These are phyloP conservation scores for Diploscapter pachys DNA, from an alignment of 1,140 invertebrate genomes.

Conservation along the genomic window DNA sequence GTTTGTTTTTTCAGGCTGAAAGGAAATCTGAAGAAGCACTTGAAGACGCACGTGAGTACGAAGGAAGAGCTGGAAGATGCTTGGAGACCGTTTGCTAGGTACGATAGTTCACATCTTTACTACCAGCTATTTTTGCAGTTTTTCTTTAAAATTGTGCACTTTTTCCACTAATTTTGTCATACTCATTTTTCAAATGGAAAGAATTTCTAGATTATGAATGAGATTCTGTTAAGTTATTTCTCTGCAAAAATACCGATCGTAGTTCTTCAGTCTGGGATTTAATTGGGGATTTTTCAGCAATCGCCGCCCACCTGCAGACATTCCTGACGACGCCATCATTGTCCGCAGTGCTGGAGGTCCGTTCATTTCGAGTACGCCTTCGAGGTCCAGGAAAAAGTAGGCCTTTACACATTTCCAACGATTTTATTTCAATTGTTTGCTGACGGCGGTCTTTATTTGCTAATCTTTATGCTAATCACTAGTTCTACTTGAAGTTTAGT, in stretches of 20 bases:
- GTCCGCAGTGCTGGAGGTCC: constrained; percentile 48
- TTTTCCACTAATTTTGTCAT: too few species aligned
- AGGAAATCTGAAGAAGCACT: constrained; percentile 56
- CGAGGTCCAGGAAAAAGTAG: constrained; percentile 15
- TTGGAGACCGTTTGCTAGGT: constrained; percentile 57
- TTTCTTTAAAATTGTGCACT: too few species aligned
- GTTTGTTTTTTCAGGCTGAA: constrained; percentile 36
- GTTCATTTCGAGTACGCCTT: constrained; percentile 45
- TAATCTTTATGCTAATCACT: too few species aligned
- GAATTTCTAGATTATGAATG: too few species aligned
- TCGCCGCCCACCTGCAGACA: constrained; percentile 56
- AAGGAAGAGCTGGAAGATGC: constrained; percentile 58
- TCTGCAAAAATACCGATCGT: neutral
- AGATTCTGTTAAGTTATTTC: too few species aligned
- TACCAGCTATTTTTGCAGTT: too few species aligned
- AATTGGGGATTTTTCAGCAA: constrained; percentile 41
- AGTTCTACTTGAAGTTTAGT: neutral
- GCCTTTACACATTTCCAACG: neutral
- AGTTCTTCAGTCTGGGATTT: neutral
- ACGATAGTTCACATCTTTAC: neutral
- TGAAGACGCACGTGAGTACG: constrained; percentile 53
- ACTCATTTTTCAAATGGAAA: too few species aligned
- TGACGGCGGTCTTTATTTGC: too few species aligned
- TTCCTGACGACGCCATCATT: constrained; percentile 57
- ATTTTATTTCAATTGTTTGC: too few species aligned